phyloP scores from a whole-genome alignment of 2,888 invertebrate species.

The Pachycephus smyrnensis region DNA sequence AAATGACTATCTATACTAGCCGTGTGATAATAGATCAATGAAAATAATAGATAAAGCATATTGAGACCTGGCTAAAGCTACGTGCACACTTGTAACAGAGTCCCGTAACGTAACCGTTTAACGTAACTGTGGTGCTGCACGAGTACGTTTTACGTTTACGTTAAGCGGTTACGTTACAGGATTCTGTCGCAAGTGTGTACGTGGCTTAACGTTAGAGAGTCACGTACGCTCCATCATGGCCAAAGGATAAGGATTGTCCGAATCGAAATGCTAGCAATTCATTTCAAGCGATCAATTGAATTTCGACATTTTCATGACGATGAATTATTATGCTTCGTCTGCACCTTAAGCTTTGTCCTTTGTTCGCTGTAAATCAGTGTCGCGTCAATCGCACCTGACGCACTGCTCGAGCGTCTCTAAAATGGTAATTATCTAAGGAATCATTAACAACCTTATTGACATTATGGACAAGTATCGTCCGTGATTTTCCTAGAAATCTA shows the following conservation, averaged over 20 bases:
- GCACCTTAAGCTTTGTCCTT: neutral
- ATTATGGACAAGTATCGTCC: neutral
- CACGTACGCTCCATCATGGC: too few species aligned
- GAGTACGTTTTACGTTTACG: neutral
- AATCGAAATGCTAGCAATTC: neutral
- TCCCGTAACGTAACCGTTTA: neutral
- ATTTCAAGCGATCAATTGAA: neutral
- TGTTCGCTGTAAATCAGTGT: neutral
- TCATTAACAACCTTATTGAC: neutral
- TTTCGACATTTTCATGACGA: neutral
- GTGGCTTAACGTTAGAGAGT: too few species aligned
- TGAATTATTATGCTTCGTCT: neutral
- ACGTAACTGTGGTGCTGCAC: neutral
- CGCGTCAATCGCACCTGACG: neutral
- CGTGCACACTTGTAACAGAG: neutral
- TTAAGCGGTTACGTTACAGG: neutral
- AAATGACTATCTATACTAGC: neutral
- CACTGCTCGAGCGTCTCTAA: too few species aligned
- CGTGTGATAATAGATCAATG: neutral
- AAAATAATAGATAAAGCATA: neutral
- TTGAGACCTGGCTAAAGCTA: too few species aligned
- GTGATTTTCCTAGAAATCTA: neutral
- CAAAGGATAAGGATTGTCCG: too few species aligned
- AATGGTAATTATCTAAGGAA: too few species aligned
- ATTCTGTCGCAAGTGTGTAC: too few species aligned